Percentiles rank a stretch among this genome's conserved stretches.
These are phyloP conservation scores for Leucosticte australis DNA, from an alignment of 2,113 vertebrate genomes.

Conservation along the genomic window DNA sequence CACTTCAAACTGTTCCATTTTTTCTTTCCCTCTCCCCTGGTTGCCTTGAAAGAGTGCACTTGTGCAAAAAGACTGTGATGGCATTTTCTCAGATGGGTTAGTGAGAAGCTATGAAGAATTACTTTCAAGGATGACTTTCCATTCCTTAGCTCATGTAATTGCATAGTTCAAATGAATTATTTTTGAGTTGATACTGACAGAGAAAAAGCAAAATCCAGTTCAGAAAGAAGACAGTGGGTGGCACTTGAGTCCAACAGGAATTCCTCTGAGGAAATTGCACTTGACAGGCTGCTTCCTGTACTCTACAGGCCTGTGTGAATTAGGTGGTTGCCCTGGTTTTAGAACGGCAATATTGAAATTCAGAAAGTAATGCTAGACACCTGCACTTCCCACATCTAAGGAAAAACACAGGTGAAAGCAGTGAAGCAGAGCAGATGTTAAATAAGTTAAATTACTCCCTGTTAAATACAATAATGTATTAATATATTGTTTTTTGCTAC, in stretches of 20 bases:
- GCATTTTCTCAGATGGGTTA: not conserved
- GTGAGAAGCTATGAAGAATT: not conserved
- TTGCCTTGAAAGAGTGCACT: conserved; percentile 2
- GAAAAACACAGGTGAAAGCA: not conserved
- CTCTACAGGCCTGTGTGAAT: not conserved
- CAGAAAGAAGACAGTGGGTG: not conserved
- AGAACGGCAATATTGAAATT: not conserved
- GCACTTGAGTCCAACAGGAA: not conserved
- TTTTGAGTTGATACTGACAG: not conserved
- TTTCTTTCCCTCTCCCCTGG: not conserved
- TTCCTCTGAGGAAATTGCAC: not conserved
- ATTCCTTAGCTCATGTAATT: not conserved
- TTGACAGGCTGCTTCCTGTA: not conserved
- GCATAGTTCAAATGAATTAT: not conserved
- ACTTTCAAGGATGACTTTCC: not conserved
- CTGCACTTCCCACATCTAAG: not conserved
- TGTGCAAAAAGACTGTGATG: not conserved
- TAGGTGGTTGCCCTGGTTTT: not conserved
- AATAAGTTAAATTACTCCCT: not conserved
- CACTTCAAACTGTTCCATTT: not conserved
- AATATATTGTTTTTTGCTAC: not conserved
- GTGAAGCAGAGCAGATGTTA: not conserved
- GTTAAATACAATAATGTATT: not conserved
- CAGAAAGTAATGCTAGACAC: not conserved
- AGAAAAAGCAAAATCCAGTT: not conserved